Base-by-base conservation (phyloP, 2,888 invertebrate genomes). In the Papilio gigon region DNA sequence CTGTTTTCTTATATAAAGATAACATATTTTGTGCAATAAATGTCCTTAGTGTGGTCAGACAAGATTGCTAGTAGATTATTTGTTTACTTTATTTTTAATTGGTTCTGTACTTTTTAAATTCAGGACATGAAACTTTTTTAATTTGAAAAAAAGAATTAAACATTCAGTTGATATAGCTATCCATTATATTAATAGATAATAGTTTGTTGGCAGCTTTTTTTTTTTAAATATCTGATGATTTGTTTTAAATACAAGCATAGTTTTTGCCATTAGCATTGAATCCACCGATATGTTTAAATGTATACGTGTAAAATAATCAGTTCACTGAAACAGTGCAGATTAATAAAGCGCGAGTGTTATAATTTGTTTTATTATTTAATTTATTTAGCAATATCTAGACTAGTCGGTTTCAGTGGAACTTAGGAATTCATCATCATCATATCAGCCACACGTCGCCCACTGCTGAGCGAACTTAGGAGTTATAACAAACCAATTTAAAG, bases 271-370 rank as follows among this genome's bases (percentile, higher is more conserved):
- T 53, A 47, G 2, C 22, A 22, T 25, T 6, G 5, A n/a, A 53
- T 53, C 53, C 53, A 53, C 53, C 53, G 53, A 53, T 25, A 25
- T 8, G 30, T 30, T 56, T n/a, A 27, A 56, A 56, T 56, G 30
- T 56, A 30, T 56, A 25, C 9, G 17, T 4, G n/a, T 50, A 14
- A 27, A 25, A 50, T 47, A 50, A n/a, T n/a, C n/a, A 30, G 30
- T 53, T 27, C 25, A 27, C 53, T 53, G 53, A 30, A 53, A 56
- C 53, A 56, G 53, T 56, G 53, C 53, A 56, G 30, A 56, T 56
- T 17, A 42, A 17, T 17, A 56, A 56, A 56, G 1, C 9, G 30
- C 11, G 53, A 56, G 17, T 30, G 53, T 30, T 56, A 56, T 2
- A 56, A 30, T 17, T 56, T 56, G 53, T 56, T 56, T 56, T 56